phyloP scores from a whole-genome alignment of 2,113 vertebrate species.

The Periophthalmodon schlosseri region DNA sequence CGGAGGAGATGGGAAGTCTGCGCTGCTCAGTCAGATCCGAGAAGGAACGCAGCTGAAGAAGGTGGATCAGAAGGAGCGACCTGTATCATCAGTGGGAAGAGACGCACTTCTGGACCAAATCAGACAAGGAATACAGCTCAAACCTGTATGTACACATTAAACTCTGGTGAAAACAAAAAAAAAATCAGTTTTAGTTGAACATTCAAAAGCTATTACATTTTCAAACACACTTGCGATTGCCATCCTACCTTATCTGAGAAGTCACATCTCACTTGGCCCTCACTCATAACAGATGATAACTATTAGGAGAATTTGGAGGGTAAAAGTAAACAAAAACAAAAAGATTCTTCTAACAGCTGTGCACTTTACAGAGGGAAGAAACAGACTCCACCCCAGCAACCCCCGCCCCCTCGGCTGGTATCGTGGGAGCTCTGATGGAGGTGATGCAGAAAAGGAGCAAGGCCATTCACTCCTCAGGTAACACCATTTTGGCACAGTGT shows the following conservation, averaged over 20 bases:
- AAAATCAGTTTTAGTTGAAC: background rate
- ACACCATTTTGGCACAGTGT: background rate
- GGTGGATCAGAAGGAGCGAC: slow-evolving; percentile 89
- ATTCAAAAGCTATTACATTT: background rate
- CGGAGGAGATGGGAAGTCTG: slow-evolving; percentile 82
- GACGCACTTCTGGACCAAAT: slow-evolving; percentile 96
- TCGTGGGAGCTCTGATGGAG: slow-evolving; percentile 96
- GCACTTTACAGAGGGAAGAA: slow-evolving; percentile 83
- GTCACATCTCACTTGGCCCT: too few relatives aligned
- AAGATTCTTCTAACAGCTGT: background rate
- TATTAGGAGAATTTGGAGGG: too few relatives aligned
- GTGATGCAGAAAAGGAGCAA: slow-evolving; percentile 98
- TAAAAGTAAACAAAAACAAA: background rate
- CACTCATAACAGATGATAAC: too few relatives aligned
- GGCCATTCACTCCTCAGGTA: slow-evolving; percentile 98
- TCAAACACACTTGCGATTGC: background rate
- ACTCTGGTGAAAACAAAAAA: background rate
- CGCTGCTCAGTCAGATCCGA: slow-evolving; percentile 92
- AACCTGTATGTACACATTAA: slow-evolving; percentile 79
- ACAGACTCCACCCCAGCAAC: slow-evolving; percentile 79
- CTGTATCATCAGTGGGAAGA: slow-evolving; percentile 84
- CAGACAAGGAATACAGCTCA: slow-evolving; percentile 92
- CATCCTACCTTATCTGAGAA: too few relatives aligned
- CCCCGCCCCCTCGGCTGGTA: slow-evolving; percentile 86
- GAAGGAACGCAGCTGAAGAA: slow-evolving; percentile 91